These are phyloP conservation scores for Nymphalis polychloros DNA, from an alignment of 2,888 invertebrate genomes.

Conservation along the genomic window DNA sequence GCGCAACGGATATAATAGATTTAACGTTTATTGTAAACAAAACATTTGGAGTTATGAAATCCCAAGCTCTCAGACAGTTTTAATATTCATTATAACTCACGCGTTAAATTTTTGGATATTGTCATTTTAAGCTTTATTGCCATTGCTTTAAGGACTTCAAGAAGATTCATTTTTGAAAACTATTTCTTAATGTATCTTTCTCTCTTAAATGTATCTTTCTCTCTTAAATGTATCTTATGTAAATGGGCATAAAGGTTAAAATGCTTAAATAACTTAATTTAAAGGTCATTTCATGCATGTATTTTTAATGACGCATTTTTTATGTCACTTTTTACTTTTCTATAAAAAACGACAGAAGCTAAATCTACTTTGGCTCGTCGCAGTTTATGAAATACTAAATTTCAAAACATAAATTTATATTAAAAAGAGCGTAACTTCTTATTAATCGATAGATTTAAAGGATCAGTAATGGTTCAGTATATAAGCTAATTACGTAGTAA, in stretches of 20 bases:
- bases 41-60: not conserved
- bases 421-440: too few species aligned
- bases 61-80: constrained; percentile 2
- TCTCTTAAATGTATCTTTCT: not conserved
- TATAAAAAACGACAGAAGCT: constrained; percentile 10
- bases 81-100: constrained; percentile 5
- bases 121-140: constrained; percentile 3
- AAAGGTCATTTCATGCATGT: constrained; percentile 20
- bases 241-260: not conserved
- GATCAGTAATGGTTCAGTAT: too few species aligned
- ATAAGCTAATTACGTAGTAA: too few species aligned
- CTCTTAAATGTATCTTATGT: not conserved
- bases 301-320: constrained; percentile 28
- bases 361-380: not conserved
- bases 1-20: not conserved
- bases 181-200: not conserved
- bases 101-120: not conserved
- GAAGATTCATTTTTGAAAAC: not conserved
- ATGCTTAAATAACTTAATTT: not conserved
- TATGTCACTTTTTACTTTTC: constrained; percentile 14
- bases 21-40: not conserved
- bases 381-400: not conserved
- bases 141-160: constrained; percentile 4
- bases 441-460: too few species aligned
- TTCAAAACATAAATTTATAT: not conserved